Percentiles rank a stretch among this genome's conserved stretches.
phyloP scores from a whole-genome alignment of 2,797 vertebrate genomes.

The Parauchenoglanis punctatus region DNA sequence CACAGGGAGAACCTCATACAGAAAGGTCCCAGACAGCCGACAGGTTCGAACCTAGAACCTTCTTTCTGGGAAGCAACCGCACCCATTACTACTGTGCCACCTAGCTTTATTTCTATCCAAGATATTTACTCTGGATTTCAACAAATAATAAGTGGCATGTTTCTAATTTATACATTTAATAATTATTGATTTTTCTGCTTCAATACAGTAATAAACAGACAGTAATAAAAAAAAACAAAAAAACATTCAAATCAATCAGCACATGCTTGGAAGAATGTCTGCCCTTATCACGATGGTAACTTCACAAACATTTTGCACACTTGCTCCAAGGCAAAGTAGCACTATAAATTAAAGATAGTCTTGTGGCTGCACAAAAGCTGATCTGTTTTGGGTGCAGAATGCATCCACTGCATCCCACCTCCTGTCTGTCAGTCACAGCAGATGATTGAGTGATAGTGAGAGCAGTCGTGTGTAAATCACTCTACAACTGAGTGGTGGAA shows the following conservation, averaged over 20 bases:
- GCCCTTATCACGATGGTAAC: neutral
- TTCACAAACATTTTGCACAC: conserved; percentile 16
- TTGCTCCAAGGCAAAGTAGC: conserved; percentile 54
- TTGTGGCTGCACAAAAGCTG: conserved; percentile 68
- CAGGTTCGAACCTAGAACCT: too few relatives aligned
- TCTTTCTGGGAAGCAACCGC: too few relatives aligned
- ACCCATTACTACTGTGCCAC: neutral
- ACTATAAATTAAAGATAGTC: conserved; percentile 77
- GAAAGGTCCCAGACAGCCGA: too few relatives aligned
- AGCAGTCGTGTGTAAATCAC: conserved; percentile 68
- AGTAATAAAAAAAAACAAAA: neutral
- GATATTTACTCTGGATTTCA: neutral
- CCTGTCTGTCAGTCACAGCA: conserved; percentile 65
- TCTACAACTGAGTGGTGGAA: conserved; percentile 10
- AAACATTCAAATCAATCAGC: conserved; percentile 11
- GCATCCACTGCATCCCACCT: conserved; percentile 53
- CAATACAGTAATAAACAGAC: neutral
- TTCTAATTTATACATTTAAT: neutral
- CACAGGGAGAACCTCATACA: too few relatives aligned
- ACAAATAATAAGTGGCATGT: neutral
- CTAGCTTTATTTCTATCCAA: neutral
- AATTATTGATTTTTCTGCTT: neutral
- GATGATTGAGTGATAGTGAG: conserved; percentile 53
- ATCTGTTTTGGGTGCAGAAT: conserved; percentile 60
- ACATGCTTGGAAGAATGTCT: neutral